Evolutionary conservation across 2,113 vertebrate species (phyloP), one percentile per base, ranked within the genome.

Genomic region (Onychorhynchus coronatus): DNA sequence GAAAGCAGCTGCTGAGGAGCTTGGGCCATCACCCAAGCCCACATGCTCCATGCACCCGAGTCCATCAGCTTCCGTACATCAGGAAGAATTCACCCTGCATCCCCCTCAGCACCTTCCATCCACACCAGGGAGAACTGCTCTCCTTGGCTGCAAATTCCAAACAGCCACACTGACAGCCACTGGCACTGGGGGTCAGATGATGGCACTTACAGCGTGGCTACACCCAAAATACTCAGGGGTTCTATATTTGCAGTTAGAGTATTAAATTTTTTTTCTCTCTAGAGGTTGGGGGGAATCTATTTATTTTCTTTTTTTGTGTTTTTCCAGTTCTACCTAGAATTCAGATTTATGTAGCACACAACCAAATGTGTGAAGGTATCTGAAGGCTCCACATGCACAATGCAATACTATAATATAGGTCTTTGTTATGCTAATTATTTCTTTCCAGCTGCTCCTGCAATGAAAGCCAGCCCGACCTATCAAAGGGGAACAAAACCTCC

Each of bases 361-460:
- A 74, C 16, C 3, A 4, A 93, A 94, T 0, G 5, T 75, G 83
- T 97, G 90, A 94, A 85, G 93, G 95, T 96, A 78, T 95, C 87
- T 47, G 37, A 95, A 95, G 89, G 96, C 93, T 97, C 89, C 47
- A 83, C 96, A 96, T 56, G 91, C 88, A 97, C 94, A 85, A 76
- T 81, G 79, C 92, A 50, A 97, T 94, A 65, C 93, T 94, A 41
- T 39, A 91, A 97, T 87, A 91, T 61, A 85, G 96, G 92, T 96
- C 98, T 98, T 98, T 98, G 98, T 98, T 97, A 98, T 98, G 98
- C 95, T 97, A 98, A 98, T 98, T 97, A 83, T 88, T 91, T 88
- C 97, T 97, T 97, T 95, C 97, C 98, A 98, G 98, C 98, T 97
- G 96, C 97, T 98, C 92, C 95, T 94, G 96, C 97, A 98, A 86